These are phyloP conservation scores for Dipus sagitta DNA, from an alignment of 2,797 vertebrate genomes.

Conservation along the genomic window DNA sequence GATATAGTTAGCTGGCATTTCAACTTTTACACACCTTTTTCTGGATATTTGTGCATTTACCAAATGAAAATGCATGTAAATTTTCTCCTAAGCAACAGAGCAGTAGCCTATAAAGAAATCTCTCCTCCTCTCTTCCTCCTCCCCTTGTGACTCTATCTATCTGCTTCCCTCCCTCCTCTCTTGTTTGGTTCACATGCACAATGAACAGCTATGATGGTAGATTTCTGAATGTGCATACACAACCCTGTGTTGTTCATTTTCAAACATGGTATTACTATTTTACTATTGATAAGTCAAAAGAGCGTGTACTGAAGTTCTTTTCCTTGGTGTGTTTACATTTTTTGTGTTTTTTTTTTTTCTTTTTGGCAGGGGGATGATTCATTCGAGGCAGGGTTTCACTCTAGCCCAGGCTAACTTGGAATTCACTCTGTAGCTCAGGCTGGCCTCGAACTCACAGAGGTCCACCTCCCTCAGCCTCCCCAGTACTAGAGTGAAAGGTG, in stretches of 20 bases:
- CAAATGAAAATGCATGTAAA: conserved; percentile 80
- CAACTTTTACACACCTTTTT: conserved; percentile 83
- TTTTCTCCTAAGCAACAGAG: conserved; percentile 48
- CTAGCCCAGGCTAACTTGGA: too few relatives aligned
- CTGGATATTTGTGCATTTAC: conserved; percentile 76
- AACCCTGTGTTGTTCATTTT: conserved; percentile 12
- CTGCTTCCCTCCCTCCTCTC: background rate
- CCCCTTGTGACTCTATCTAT: too few relatives aligned
- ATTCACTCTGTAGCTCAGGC: too few relatives aligned
- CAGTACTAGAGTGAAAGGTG: too few relatives aligned
- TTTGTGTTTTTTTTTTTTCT: background rate
- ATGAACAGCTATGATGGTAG: background rate
- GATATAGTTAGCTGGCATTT: conserved; percentile 85
- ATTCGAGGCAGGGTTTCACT: too few relatives aligned
- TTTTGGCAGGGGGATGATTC: too few relatives aligned
- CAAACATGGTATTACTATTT: background rate
- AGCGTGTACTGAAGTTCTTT: background rate
- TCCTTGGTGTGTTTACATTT: background rate
- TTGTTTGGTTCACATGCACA: conserved; percentile 45
- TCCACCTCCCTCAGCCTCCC: too few relatives aligned
- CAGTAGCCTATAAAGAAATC: conserved; percentile 30
- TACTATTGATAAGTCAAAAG: background rate
- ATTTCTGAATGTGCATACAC: conserved; percentile 43
- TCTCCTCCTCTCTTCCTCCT: too few relatives aligned
- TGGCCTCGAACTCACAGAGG: too few relatives aligned